Conservation (phyloP, 1,140 invertebrate species). For the Spodoptera litura region DNA sequence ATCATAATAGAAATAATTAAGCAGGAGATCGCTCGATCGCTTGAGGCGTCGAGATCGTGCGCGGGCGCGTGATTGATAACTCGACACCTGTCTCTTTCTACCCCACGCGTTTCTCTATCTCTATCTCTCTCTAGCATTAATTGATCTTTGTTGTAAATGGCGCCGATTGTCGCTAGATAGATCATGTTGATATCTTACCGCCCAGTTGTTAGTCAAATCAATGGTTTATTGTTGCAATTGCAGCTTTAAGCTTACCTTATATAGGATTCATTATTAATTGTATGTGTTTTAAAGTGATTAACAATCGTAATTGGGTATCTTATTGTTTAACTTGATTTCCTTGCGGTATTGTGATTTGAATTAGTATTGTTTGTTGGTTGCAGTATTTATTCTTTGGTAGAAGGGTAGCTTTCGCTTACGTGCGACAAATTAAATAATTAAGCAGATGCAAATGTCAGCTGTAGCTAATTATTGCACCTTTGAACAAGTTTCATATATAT, state of each 20-base stretch:
- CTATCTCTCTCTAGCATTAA: constrained; percentile 73
- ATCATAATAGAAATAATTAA: constrained; percentile 86
- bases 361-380: neutral
- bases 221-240: constrained; percentile 66
- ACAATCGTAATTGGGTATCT: neutral
- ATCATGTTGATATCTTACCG: constrained; percentile 70
- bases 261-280: constrained; percentile 19
- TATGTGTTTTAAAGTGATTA: constrained; percentile 9
- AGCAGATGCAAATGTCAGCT: constrained; percentile 39
- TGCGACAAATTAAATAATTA: constrained; percentile 17
- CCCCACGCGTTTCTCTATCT: constrained; percentile 34
- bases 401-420: neutral
- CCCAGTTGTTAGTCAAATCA: constrained; percentile 70
- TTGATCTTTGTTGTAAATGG: constrained; percentile 79
- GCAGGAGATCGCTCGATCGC: constrained; percentile 77
- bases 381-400: neutral
- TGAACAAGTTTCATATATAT: constrained; percentile 3
- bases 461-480: constrained; percentile 4
- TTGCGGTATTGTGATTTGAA: neutral
- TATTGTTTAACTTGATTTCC: constrained; percentile 15
- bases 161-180: constrained; percentile 75
- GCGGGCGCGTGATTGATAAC: constrained; percentile 83
- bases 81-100: constrained; percentile 59
- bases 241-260: constrained; percentile 31
- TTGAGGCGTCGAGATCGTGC: constrained; percentile 75